These are phyloP conservation scores for Rattus rattus DNA, from an alignment of 2,113 vertebrate species.

Conservation along the genomic window DNA sequence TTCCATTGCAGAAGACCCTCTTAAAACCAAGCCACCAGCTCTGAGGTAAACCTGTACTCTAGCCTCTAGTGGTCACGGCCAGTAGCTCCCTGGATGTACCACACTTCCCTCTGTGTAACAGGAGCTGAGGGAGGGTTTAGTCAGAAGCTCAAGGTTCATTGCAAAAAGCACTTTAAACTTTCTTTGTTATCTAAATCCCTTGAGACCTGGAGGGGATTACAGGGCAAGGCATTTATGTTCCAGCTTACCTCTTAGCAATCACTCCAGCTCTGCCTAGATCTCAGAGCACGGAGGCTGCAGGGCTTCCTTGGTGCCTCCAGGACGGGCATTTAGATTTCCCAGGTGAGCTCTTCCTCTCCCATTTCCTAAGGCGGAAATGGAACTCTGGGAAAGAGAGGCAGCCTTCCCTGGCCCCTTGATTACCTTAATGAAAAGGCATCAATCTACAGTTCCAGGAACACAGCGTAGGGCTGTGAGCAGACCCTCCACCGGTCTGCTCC, in stretches of 20 bases:
- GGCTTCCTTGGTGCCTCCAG: constrained; percentile 25
- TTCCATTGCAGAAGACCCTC: fast-evolving
- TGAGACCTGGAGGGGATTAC: constrained; percentile 38
- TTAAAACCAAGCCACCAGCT: not conserved
- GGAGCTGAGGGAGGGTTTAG: not conserved
- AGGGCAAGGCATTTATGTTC: constrained; percentile 25
- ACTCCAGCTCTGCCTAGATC: constrained; percentile 10
- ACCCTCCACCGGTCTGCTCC: too few relatives aligned
- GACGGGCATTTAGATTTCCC: constrained; percentile 35
- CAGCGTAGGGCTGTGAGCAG: not conserved
- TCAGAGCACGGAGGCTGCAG: constrained; percentile 40
- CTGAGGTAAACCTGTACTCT: too few relatives aligned
- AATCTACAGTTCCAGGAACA: not conserved
- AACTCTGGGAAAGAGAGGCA: not conserved
- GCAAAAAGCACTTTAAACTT: not conserved
- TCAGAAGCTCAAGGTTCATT: not conserved
- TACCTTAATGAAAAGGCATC: not conserved
- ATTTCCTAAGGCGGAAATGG: constrained; percentile 53
- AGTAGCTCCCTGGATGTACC: not conserved
- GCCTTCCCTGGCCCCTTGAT: not conserved
- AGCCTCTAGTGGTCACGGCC: not conserved
- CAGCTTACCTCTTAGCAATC: constrained; percentile 49
- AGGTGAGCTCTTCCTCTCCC: not conserved
- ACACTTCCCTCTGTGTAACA: not conserved
- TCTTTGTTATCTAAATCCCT: constrained; percentile 36